phyloP scores from a whole-genome alignment of 2,797 vertebrate species.

The Notoglanidium macrostoma region DNA sequence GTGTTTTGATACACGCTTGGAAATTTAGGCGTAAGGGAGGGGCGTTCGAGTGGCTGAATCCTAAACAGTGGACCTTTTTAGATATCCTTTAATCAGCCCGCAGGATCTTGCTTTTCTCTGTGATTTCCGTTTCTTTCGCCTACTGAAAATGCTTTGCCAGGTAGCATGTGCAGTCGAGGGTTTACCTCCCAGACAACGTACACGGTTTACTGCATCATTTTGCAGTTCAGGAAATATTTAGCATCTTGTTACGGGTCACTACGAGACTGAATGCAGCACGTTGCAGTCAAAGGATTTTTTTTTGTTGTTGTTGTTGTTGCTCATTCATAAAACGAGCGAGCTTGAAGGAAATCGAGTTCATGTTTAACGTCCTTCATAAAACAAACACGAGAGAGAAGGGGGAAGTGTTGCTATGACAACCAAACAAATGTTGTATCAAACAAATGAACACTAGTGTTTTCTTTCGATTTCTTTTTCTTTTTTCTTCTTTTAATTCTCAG shows the following conservation, averaged over 20 bases:
- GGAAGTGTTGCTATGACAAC: conserved; percentile 74
- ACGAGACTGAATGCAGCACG: no score
- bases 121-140: no score
- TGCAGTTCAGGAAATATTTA: no score
- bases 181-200: no score
- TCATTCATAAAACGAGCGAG: conserved; percentile 37
- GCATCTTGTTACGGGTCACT: no score
- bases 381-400: conserved; percentile 61
- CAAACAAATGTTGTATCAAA: conserved; percentile 78
- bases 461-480: neutral
- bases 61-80: no score
- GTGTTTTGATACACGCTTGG: no score
- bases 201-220: no score
- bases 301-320: conserved; percentile 5
- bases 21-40: no score
- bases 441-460: conserved; percentile 71
- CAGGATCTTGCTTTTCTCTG: no score
- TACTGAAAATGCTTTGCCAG: neutral
- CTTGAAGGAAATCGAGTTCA: conserved; percentile 42
- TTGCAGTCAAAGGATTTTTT: neutral
- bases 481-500: neutral
- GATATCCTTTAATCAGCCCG: no score
- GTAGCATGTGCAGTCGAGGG: neutral
- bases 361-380: conserved; percentile 56
- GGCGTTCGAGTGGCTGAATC: no score